Base-by-base conservation (phyloP, 2,888 invertebrate genomes). In the Drosophila siamana region DNA sequence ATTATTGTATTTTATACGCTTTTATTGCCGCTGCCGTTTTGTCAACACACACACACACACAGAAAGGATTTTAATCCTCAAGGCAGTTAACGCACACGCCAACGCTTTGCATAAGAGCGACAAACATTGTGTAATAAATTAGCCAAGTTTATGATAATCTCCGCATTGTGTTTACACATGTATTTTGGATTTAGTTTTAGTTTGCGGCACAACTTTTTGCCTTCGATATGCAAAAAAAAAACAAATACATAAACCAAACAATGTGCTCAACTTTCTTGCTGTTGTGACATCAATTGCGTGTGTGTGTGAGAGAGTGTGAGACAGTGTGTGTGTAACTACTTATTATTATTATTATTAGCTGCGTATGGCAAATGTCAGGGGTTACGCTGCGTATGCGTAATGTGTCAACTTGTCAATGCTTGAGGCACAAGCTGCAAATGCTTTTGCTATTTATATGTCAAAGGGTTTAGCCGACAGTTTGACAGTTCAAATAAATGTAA, bases 121-220 rank as follows among this genome's bases (percentile, higher is more conserved):
- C 63, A 44, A 64, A 65, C 67, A 67, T 74, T 74, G 51, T 43
- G 69, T 70, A 76, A 84, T 85, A 82, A 79, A 84, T 84, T 81
- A 68, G 60, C 57, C 67, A 77, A 76, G 65, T 79, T 79, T 74
- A 85, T 77, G 82, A 69, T 81, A 82, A 82, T 72, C 81, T 77
- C 54, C 38, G 15, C 72, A 67, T 74, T 70, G 72, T 81, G 83
- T 80, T 80, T 80, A 83, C 80, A 71, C 73, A 76, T 81, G 81
- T 84, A 69, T 71, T 76, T 78, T 50, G 69, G 81, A 81, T 81
- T 80, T 75, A 84, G 78, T 81, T 81, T 80, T 70, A 81, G 78
- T 84, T 80, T 66, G 56, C 73, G 43, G 63, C 38, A 43, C 56
- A 64, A 68, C 40, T 67, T 69, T 63, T 60, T 74, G 36, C 51